These are phyloP conservation scores for Probaryconus sp. DNA, from an alignment of 1,140 invertebrate species.

Conservation along the genomic window DNA sequence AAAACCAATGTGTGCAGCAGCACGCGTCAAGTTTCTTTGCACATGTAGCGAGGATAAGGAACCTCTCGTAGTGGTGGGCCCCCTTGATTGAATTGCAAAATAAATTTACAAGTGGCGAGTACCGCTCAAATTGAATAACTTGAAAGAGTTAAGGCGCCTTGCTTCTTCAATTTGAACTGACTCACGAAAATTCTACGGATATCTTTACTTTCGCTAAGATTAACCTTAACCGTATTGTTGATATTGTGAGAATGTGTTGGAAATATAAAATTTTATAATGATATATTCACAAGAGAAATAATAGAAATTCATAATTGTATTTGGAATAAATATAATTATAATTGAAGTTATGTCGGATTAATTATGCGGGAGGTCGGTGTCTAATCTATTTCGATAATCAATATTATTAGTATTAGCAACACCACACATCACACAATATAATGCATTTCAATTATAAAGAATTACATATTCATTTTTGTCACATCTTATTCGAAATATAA, in stretches of 20 bases:
- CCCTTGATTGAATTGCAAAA: conserved; percentile 68
- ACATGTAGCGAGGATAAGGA: conserved; percentile 19
- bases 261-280: no score
- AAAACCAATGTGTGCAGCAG: conserved; percentile 18
- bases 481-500: no score
- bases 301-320: no score
- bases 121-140: conserved; percentile 66
- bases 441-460: no score
- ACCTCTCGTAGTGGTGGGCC: conserved; percentile 25
- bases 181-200: conserved; percentile 36
- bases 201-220: conserved; percentile 27
- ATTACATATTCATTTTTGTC: no score
- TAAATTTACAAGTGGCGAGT: conserved; percentile 66
- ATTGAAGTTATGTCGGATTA: conserved; percentile 8
- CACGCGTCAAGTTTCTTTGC: conserved; percentile 40
- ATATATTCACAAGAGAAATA: no score
- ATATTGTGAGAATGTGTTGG: conserved; percentile 24
- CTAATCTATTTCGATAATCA: no score
- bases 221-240: conserved; percentile 42
- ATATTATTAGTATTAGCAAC: no score
- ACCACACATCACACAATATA: no score
- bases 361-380: no score
- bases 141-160: conserved; percentile 63
- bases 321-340: no score
- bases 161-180: conserved; percentile 32